A percentile compares a stretch with the other conserved stretches of the same genome.
phyloP scores from a whole-genome alignment of 2,888 invertebrate species.

The Endomychus coccineus region DNA sequence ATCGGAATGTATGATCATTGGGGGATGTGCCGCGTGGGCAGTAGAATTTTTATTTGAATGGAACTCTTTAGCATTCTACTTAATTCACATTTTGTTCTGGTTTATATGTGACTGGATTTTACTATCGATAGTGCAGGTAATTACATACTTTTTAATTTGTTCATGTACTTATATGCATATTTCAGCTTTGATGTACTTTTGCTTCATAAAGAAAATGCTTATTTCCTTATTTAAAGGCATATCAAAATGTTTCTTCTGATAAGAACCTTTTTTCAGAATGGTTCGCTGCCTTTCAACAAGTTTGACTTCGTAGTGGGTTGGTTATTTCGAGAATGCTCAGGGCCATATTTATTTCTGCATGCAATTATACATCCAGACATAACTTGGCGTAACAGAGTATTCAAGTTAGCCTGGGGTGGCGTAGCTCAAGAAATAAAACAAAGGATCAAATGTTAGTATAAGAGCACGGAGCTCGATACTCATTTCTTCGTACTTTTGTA shows the following conservation, averaged over 20 bases:
- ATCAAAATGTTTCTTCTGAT: not conserved
- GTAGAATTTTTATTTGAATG: slow-evolving; percentile 74
- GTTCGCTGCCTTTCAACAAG: slow-evolving; percentile 85
- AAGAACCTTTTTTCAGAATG: slow-evolving; percentile 55
- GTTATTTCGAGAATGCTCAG: slow-evolving; percentile 86
- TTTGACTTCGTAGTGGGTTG: slow-evolving; percentile 92
- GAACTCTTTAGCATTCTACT: slow-evolving; percentile 85
- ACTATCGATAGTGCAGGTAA: slow-evolving; percentile 74
- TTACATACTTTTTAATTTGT: slow-evolving; percentile 3
- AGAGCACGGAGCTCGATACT: too few species aligned
- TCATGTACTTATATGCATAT: slow-evolving; percentile 1
- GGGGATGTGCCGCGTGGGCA: slow-evolving; percentile 87
- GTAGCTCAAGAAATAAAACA: slow-evolving; percentile 81
- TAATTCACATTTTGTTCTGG: slow-evolving; percentile 91
- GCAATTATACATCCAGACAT: slow-evolving; percentile 85
- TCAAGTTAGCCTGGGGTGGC: slow-evolving; percentile 92
- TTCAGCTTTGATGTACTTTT: not conserved
- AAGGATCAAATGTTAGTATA: slow-evolving; percentile 62
- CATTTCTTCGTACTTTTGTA: too few species aligned
- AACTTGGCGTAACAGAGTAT: slow-evolving; percentile 87
- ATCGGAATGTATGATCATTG: slow-evolving; percentile 90
- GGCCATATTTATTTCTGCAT: slow-evolving; percentile 80
- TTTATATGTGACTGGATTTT: slow-evolving; percentile 93
- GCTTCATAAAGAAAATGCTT: not conserved
- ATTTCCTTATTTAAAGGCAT: not conserved